Base-by-base conservation (phyloP, 2,113 vertebrate species). In the Oceanites oceanicus region DNA sequence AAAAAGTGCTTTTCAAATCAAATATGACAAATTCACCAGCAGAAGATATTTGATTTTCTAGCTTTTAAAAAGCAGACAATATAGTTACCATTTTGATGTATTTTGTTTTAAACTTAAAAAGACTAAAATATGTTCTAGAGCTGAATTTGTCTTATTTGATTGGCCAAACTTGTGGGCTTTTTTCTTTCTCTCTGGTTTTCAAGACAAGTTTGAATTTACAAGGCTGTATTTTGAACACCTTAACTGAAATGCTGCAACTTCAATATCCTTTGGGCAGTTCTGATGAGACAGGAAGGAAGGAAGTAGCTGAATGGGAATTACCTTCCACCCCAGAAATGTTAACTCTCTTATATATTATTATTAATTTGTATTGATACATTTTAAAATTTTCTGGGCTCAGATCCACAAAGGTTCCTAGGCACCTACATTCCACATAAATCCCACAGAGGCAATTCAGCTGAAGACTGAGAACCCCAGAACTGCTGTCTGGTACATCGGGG, bases 1-100 rank as follows among this genome's bases (percentile, higher is more conserved):
- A 89, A 81, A 83, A 96, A 96, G 94, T 78, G 77, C 84, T 96
- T 96, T 92, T 92, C 92, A 94, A 95, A 97, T 93, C 42, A 83
- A 95, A 97, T 74, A 94, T 63, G 85, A 95, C 84, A 94, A 93
- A 95, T 91, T 95, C 92, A 92, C 68, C 81, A 92, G 80, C 21
- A 49, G 86, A 95, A 92, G 92, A 94, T 77, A 92, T 72, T 96
- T 96, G 50, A 90, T 86, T 88, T 97, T 94, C 70, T 90, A 65
- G 66, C 50, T 94, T 92, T 85, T 91, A 79, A 90, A 91, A 90
- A 89, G 56, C 70, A 93, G 91, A 84, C 79, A 71, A 93, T 91
- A 78, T 79, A 91, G 92, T 92, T 96, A 71, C 77, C 77, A 76
- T 78, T 92, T 79, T 90, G 72, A 83, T 94, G 67, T 38, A 68